Base-by-base conservation (phyloP, 2,888 invertebrate genomes). In the Lissocephala sabroskyi region DNA sequence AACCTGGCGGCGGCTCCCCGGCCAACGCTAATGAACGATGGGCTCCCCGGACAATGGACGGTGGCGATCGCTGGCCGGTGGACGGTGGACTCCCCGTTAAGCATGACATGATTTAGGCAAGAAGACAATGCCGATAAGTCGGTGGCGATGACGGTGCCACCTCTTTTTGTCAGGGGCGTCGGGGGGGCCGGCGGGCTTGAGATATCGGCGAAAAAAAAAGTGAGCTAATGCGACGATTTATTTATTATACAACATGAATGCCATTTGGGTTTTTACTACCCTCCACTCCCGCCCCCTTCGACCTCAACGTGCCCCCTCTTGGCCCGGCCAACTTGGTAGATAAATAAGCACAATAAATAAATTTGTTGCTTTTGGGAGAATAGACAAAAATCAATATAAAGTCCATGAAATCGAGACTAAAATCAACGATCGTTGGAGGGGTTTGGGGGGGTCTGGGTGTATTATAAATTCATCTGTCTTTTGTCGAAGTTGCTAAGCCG, bases 61-160 rank as follows among this genome's bases (percentile, higher is more conserved):
- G n/a, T 17, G 41, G 17, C 6, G 32, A 11, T 3, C 30, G 30
- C 13, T 32, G 30, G 29, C 29, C 13, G 11, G 30, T 32, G n/a
- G n/a, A n/a, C n/a, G 23, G 3, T 7, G 23, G 23, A 7, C 4
- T 23, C 23, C 35, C 35, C 13, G 35, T 35, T 35, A n/a, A n/a
- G n/a, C n/a, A 35, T 35, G 35, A 35, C 55, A 56, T 52, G 63
- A 56, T 67, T 70, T 65, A 40, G 45, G 55, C 56, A 30, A 62
- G 59, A 75, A 77, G 71, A 71, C 71, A 71, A 70, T 77, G 55
- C 47, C 55, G 75, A 64, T 66, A 62, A 68, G 57, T 68, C 41
- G 30, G 13, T 39, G 10, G 35, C 13, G 23, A 28, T 35, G 14
- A 16, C 28, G 35, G 28, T 33, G n/a, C 35, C n/a, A n/a, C n/a